Conservation (phyloP, 2,797 vertebrate species). For the Galaxias olidus region DNA sequence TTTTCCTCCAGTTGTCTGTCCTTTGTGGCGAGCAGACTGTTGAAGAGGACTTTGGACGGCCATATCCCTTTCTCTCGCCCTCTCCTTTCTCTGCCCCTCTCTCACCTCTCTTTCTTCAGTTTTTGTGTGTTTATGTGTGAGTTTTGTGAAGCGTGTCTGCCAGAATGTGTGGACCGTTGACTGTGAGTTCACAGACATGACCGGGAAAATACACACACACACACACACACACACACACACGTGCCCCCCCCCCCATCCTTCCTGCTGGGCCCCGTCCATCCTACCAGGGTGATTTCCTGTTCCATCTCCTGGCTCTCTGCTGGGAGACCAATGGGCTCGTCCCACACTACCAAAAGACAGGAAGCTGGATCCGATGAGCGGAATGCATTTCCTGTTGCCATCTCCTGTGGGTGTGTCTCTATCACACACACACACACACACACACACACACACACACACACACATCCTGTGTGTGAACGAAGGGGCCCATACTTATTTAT, state of each 20-base stretch:
- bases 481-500: slow-evolving; percentile 23
- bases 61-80: too few species aligned
- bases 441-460: background rate
- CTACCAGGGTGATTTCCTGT: slow-evolving; percentile 44
- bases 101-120: too few species aligned
- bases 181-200: slow-evolving; percentile 16
- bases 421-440: background rate
- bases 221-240: background rate
- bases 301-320: slow-evolving; percentile 30
- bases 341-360: slow-evolving; percentile 21
- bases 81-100: too few species aligned
- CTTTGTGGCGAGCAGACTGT: too few species aligned
- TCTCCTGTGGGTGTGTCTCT: slow-evolving; percentile 9
- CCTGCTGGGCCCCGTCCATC: slow-evolving; percentile 1
- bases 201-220: slow-evolving; percentile 5
- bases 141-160: too few species aligned
- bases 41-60: too few species aligned
- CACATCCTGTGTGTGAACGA: slow-evolving; percentile 35
- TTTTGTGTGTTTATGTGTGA: too few species aligned
- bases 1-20: too few species aligned
- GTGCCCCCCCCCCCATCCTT: background rate
- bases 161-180: too few species aligned
- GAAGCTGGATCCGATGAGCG: slow-evolving; percentile 29
- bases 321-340: slow-evolving; percentile 5
- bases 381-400: slow-evolving; percentile 38